These are phyloP conservation scores for Gouania willdenowi DNA, from an alignment of 2,797 vertebrate genomes.

Conservation along the genomic window DNA sequence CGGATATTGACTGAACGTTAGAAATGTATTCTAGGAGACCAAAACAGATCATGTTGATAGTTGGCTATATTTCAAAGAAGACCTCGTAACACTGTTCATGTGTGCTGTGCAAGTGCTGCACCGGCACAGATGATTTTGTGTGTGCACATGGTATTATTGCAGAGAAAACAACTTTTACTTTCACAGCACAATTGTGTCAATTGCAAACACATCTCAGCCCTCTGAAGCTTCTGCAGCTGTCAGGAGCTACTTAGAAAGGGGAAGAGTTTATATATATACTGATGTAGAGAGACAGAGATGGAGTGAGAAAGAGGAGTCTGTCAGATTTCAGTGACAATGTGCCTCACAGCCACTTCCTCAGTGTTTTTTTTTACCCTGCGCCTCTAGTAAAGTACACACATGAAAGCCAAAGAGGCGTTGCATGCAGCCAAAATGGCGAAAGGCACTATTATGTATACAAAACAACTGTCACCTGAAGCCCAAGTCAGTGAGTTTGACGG, in stretches of 20 bases:
- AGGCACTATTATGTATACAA: conserved; percentile 49
- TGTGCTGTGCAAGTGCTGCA: background rate
- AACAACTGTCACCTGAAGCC: conserved; percentile 62
- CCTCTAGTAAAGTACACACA: conserved; percentile 60
- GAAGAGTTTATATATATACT: conserved; percentile 11
- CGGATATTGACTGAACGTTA: too few species aligned
- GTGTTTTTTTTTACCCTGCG: conserved; percentile 39
- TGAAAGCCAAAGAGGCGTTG: conserved; percentile 52
- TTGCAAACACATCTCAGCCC: conserved; percentile 31
- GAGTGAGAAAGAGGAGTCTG: conserved; percentile 40
- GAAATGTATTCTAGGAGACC: too few species aligned
- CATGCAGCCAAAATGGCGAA: conserved; percentile 28
- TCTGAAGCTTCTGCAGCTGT: conserved; percentile 47
- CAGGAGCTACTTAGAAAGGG: conserved; percentile 38
- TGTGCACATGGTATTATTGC: conserved; percentile 2
- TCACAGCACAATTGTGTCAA: conserved; percentile 42
- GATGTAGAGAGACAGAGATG: conserved; percentile 23
- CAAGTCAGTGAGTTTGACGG: conserved; percentile 33
- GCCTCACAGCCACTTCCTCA: conserved; percentile 50
- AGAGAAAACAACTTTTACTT: conserved; percentile 49
- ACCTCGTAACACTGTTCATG: background rate
- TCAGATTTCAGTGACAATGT: conserved; percentile 57
- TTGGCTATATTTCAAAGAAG: too few species aligned
- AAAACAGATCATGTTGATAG: too few species aligned
- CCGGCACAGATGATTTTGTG: background rate